Conservation (phyloP, 53 echinoderm and acorn worm species). For the Hippasteria phrygiana region DNA sequence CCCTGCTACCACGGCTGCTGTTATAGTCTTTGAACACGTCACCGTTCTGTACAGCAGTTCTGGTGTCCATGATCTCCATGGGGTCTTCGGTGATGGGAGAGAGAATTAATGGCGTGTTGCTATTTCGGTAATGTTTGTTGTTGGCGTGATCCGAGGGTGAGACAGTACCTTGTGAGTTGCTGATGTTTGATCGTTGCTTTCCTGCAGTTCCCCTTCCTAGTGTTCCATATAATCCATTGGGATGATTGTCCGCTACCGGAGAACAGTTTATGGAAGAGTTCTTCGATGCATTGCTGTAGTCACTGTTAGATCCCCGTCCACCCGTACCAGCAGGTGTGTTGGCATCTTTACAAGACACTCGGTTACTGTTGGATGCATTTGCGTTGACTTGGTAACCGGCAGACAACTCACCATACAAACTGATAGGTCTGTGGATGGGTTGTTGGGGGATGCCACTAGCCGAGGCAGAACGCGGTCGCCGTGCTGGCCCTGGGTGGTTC, state of each 20-base stretch:
- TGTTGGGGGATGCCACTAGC: constrained; percentile 9
- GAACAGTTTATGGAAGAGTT: constrained; percentile 20
- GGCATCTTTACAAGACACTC: neutral
- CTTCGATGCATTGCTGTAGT: neutral
- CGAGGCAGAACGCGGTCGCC: constrained; percentile 38
- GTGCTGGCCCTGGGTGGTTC: constrained; percentile 27
- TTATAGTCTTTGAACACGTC: neutral
- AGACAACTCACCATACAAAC: constrained; percentile 22
- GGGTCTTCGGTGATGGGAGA: constrained; percentile 56
- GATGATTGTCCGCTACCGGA: neutral
- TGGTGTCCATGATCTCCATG: constrained; percentile 34
- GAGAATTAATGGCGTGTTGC: constrained; percentile 18
- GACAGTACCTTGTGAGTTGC: neutral
- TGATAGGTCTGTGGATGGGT: constrained; percentile 50
- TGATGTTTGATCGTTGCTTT: neutral
- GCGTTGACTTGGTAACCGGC: neutral
- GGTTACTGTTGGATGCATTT: neutral
- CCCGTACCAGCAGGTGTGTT: neutral
- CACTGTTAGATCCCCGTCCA: neutral
- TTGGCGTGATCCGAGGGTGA: constrained; percentile 21
- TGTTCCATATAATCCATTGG: neutral
- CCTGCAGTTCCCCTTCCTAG: neutral
- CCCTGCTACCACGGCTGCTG: neutral
- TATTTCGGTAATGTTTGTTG: constrained; percentile 47
- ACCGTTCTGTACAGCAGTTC: neutral